Evolutionary conservation across 2,113 vertebrate species (phyloP), one percentile per base, ranked within the genome.

Genomic region (Esox niger): DNA sequence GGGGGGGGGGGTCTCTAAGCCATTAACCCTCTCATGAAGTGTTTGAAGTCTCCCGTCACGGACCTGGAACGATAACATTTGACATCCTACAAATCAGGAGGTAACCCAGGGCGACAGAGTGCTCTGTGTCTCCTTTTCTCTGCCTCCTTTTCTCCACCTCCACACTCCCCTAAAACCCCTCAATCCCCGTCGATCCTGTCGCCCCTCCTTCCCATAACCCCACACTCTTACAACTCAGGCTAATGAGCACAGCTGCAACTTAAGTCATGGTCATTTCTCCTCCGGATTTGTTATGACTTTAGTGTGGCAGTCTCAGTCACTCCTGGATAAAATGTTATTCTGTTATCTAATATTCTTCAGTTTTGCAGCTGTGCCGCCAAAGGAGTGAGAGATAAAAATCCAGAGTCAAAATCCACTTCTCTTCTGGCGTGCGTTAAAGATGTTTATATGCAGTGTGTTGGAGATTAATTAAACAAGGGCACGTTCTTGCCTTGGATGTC

Each of bases 161-260:
- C 59, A 35, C 17, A n/a, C n/a, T n/a, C 64, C 64, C 52, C 59
- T 3, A 35, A 21, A 68, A 56, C 77, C 69, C 31, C 52, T 10
- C 13, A 15, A 43, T 15, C 38, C 30, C 32, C 52, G 2, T 52
- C 52, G 4, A 10, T 11, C 20, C 23, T 21, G 70, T 63, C 20
- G 59, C 13, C 47, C 11, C 29, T 8, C 23, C 23, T 10, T 27
- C 35, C 23, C 52, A 4, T 2, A 75, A 21, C 46, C 31, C 59
- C 68, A 71, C 77, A 77, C 78, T 87, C 78, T 80, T 83, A 77
- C 74, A 62, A 47, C 55, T 69, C 56, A 70, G 59, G 65, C 81
- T 90, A 90, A 91, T 87, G 87, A 84, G 79, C 81, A 68, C 87
- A 88, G 87, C 86, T 89, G 89, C 78, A 80, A 81, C 81, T 86